Evolutionary conservation across 2,797 vertebrate genomes (phyloP), one percentile per base, ranked within the genome.

Genomic region (Columba guinea): DNA sequence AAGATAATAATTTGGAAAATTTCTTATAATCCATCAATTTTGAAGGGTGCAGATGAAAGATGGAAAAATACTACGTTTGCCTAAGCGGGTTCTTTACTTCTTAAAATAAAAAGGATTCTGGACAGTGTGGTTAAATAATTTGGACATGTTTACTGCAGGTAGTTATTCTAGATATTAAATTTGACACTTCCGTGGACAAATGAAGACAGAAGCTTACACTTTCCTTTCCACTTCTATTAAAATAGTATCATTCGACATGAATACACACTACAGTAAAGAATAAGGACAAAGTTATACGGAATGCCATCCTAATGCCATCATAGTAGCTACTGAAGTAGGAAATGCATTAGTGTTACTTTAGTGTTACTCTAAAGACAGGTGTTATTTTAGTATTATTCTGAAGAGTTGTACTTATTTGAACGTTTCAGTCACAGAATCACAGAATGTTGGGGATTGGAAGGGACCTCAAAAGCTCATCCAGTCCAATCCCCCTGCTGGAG

Each of bases 61-160:
- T 63, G 22, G 21, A 51, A 84, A 48, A 73, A 46, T 14, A 2
- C 67, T 74, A 27, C 19, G 12, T 67, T 91, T 90, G 17, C 55
- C n/a, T 18, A 21, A 62, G 34, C 39, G 32, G 17, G 39, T 73
- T 0, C 0, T 79, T 81, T 65, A n/a, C 3, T 71, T 1, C 28
- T 46, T 80, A 41, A 64, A 91, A 37, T 91, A 48, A 62, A 49
- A 76, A 79, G 21, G 20, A 10, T 59, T 14, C 24, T 59, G 34
- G 59, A 35, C 55, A 20, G 23, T 56, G 8, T 59, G 52, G 34
- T 58, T 71, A 44, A 23, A 17, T 76, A 51, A 76, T 87, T 58
- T 79, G 24, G 5, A 82, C 58, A n/a, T 73, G 12, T 68, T 73
- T 59, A 27, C 17, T 78, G 51, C 67, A 44, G 60, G 32, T 59